Conservation (phyloP, 2,888 invertebrate species). For the Idaea biselata region DNA sequence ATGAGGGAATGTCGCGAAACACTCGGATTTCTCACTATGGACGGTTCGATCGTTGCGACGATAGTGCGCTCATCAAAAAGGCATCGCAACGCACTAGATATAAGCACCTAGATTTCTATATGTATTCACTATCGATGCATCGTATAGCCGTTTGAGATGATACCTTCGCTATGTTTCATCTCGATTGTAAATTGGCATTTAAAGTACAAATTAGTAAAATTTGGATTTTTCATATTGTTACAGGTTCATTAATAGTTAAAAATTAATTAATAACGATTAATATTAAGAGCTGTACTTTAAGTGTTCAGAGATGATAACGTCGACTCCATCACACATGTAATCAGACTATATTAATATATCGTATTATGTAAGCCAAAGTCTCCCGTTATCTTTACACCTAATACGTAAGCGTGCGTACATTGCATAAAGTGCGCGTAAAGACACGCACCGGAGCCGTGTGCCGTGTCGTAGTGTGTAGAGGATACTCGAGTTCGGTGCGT, state of each 20-base stretch:
- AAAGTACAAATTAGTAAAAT: constrained; percentile 81
- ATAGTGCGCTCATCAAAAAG: constrained; percentile 75
- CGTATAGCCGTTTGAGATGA: constrained; percentile 72
- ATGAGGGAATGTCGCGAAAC: constrained; percentile 78
- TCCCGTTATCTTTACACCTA: constrained; percentile 1
- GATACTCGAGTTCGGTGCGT: background rate
- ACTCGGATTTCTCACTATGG: constrained; percentile 78
- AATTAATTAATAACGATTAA: constrained; percentile 69
- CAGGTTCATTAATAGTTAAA: constrained; percentile 80
- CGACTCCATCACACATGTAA: constrained; percentile 66
- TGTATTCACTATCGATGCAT: constrained; percentile 59
- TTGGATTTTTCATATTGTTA: constrained; percentile 79
- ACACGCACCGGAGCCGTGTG: constrained; percentile 22
- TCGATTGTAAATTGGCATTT: constrained; percentile 79
- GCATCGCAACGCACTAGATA: constrained; percentile 79
- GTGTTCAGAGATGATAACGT: constrained; percentile 77
- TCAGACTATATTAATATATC: constrained; percentile 38
- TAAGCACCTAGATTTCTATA: constrained; percentile 69
- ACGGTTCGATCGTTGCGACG: constrained; percentile 74
- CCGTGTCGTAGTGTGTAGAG: constrained; percentile 9
- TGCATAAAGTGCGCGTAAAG: background rate
- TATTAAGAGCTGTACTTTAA: constrained; percentile 80
- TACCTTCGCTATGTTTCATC: constrained; percentile 68
- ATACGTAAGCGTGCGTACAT: constrained; percentile 1
- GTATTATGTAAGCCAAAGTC: background rate